Conservation (phyloP, 2,888 invertebrate genomes). For the Drosophila hamatofila region DNA sequence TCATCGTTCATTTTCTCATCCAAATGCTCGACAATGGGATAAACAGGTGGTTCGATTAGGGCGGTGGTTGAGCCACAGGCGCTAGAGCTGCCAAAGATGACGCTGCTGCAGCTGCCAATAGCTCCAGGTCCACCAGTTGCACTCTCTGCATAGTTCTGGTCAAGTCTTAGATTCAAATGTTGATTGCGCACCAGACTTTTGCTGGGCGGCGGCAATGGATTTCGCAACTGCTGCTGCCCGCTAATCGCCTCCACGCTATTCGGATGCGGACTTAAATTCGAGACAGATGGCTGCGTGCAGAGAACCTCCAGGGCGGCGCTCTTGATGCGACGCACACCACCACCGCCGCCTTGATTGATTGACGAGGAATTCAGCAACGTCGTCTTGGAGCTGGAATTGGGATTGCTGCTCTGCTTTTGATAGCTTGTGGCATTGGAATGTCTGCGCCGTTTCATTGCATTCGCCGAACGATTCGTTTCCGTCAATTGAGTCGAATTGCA, state of each 20-base stretch:
- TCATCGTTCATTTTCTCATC: slow-evolving; percentile 89
- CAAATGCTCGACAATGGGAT: slow-evolving; percentile 94
- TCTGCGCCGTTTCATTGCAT: slow-evolving; percentile 82
- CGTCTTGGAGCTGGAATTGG: slow-evolving; percentile 49
- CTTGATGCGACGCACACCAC: slow-evolving; percentile 88
- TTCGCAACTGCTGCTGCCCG: slow-evolving; percentile 88
- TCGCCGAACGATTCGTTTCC: slow-evolving; percentile 33
- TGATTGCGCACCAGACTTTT: slow-evolving; percentile 90
- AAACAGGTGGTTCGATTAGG: slow-evolving; percentile 85
- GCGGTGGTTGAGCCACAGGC: slow-evolving; percentile 81
- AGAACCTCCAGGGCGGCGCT: slow-evolving; percentile 90
- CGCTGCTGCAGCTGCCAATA: slow-evolving; percentile 75
- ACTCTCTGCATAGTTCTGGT: slow-evolving; percentile 70
- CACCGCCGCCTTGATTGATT: slow-evolving; percentile 17
- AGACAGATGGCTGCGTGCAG: slow-evolving; percentile 89
- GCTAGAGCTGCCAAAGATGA: slow-evolving; percentile 71
- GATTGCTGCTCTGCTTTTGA: slow-evolving; percentile 67
- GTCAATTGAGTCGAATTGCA: slow-evolving; percentile 38
- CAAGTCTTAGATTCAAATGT: slow-evolving; percentile 88
- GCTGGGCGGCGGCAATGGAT: slow-evolving; percentile 90
- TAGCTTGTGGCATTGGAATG: slow-evolving; percentile 85
- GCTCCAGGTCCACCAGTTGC: slow-evolving; percentile 12
- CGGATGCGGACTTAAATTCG: slow-evolving; percentile 91
- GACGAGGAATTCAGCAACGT: slow-evolving; percentile 30
- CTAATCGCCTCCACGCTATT: slow-evolving; percentile 92